Base-by-base conservation (phyloP, 2,113 vertebrate genomes). In the Colossoma macropomum region DNA sequence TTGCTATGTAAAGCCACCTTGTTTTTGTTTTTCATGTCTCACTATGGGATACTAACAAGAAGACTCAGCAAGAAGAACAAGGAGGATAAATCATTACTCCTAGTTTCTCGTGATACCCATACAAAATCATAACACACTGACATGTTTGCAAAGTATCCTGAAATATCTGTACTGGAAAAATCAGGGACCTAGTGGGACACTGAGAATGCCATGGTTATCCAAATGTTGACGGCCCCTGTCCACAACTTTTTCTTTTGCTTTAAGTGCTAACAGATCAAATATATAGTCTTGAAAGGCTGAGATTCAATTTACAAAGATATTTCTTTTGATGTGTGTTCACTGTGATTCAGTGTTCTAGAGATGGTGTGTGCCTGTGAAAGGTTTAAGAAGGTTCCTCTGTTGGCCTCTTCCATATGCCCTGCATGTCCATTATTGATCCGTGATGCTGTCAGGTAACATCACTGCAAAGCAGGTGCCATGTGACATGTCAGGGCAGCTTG, bases 381-480 rank as follows among this genome's bases (percentile, higher is more conserved):
- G 16, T 74, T 65, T 45, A 68, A 19, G 48, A 66, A 28, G 30
- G 45, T 56, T 16, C 63, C 17, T 70, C 25, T 70, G 32, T 69
- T 62, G 59, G 25, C 38, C 48, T 81, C 52, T 82, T 62, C 50
- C 41, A 81, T 73, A 69, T 83, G 80, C 77, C 86, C 88, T 79
- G 79, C 72, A 74, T 84, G 82, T 85, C 84, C 89, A 88, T 88
- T 87, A 91, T 81, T 88, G 88, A 91, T 94, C 90, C 91, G 78
- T 74, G 59, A 86, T 85, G 89, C 91, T 96, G 93, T 95, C 94
- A 92, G 91, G 90, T 90, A 93, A 66, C 89, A 95, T 95, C 94
- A 94, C 88, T 89, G 85, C 90, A 94, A 94, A 92, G 89, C 89
- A 91, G 89, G 91, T 94, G 91, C 90, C 92, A 91, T 96, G 94